Evolutionary conservation across 2,113 vertebrate genomes (phyloP), one percentile per base, ranked within the genome.

Genomic region (Meleagris gallopavo): DNA sequence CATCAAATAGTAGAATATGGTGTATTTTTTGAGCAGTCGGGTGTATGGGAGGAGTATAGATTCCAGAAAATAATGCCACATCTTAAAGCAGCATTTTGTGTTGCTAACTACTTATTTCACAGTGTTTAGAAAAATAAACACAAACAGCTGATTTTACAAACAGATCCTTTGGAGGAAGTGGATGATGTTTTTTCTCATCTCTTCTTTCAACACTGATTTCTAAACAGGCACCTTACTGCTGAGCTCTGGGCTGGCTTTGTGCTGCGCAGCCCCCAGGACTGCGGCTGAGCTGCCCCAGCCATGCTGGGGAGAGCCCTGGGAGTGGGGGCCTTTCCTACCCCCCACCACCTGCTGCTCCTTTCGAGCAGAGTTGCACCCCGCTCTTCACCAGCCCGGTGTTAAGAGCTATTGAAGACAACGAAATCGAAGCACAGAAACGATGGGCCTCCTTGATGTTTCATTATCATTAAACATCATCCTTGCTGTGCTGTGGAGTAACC

Each of bases 61-160:
- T 81, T 48, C 79, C 83, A 83, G 87, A 80, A 96, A 95, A 77
- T 89, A 83, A 58, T 54, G 8, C n/a, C 12, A 25, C 25, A 60
- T 90, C 77, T 95, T 71, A 91, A 94, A 80, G 73, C 25, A 91
- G 34, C 11, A 10, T 80, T 92, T 76, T 85, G 89, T 76, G 41
- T 73, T 75, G 57, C n/a, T 64, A 75, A 52, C 45, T 61, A 1
- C 52, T 92, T 45, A 36, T 50, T 93, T 88, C 70, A 55, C 60
- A 62, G 30, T 41, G 36, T 74, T 36, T 61, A 46, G 87, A 95
- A 89, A 95, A 61, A 11, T 41, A 16, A 38, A 61, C 34, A 36
- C 34, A 36, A 60, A 24, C 54, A 69, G 65, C 73, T 75, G 50
- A 66, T 91, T 87, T 80, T 89, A 77, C n/a, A 36, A 69, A 40